Conservation (phyloP, 2,113 vertebrate genomes). For the Athene noctua region DNA sequence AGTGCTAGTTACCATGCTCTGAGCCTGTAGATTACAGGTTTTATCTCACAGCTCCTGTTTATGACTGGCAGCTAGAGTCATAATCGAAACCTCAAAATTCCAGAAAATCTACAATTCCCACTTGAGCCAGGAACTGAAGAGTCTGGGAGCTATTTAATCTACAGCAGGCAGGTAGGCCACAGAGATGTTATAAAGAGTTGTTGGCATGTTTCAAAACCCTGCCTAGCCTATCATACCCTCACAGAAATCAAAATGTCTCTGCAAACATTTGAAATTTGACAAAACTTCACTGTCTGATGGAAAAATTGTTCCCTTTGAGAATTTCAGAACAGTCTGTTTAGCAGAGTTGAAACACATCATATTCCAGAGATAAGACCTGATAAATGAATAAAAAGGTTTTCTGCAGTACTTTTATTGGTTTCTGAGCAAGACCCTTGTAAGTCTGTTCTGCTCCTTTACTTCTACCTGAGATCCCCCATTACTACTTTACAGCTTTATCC, state of each 20-base stretch:
- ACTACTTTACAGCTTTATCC: slow-evolving; percentile 37
- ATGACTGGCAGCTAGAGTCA: neutral
- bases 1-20: neutral
- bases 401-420: neutral
- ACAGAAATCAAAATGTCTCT: neutral
- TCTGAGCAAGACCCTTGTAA: neutral
- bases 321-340: neutral
- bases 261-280: neutral
- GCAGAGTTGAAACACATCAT: neutral
- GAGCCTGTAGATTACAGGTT: neutral
- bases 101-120: neutral
- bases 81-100: neutral
- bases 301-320: slow-evolving; percentile 13
- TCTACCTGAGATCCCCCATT: neutral
- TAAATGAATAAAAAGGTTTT: neutral
- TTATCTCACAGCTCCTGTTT: neutral
- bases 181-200: neutral
- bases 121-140: neutral
- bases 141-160: neutral
- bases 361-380: neutral
- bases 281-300: neutral
- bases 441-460: neutral
- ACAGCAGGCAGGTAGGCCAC: neutral
- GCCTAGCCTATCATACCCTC: neutral
- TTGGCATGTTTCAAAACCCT: neutral